Percentiles rank a stretch among this genome's conserved stretches.
These are phyloP conservation scores for Napeogenes inachia DNA, from an alignment of 2,888 invertebrate species.

Conservation along the genomic window DNA sequence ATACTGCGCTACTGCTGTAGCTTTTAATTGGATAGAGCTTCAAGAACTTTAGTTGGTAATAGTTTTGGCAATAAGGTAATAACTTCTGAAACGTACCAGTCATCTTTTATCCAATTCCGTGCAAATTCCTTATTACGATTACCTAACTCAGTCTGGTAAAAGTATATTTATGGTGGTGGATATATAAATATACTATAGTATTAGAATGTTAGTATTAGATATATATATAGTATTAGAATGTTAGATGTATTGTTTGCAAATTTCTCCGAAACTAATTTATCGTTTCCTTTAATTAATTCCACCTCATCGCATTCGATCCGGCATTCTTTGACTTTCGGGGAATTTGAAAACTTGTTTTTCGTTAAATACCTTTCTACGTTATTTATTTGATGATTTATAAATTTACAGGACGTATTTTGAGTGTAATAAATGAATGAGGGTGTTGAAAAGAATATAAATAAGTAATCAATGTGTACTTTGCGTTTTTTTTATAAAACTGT, in stretches of 20 bases:
- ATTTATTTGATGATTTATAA: not conserved
- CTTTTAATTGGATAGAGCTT: not conserved
- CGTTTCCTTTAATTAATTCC: conserved; percentile 13
- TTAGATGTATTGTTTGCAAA: conserved; percentile 6
- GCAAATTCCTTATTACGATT: too few relatives aligned
- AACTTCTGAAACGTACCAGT: not conserved
- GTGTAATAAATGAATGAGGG: too few relatives aligned
- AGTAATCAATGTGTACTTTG: too few relatives aligned
- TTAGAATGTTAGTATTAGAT: not conserved
- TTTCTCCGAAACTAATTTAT: conserved; percentile 9
- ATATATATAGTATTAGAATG: not conserved
- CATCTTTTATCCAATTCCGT: not conserved
- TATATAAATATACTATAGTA: not conserved
- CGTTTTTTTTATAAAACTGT: too few relatives aligned
- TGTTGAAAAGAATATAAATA: too few relatives aligned
- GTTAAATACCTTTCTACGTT: conserved; percentile 6
- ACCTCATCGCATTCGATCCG: conserved; percentile 13
- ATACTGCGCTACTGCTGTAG: not conserved
- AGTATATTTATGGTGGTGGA: too few relatives aligned
- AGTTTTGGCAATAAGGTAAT: too few relatives aligned
- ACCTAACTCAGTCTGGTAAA: too few relatives aligned
- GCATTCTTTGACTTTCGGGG: conserved; percentile 10
- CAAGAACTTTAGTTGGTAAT: too few relatives aligned
- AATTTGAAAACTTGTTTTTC: conserved; percentile 2
- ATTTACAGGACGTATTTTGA: not conserved